Base-by-base conservation (phyloP, 2,888 invertebrate species). In the Meteorus colon region DNA sequence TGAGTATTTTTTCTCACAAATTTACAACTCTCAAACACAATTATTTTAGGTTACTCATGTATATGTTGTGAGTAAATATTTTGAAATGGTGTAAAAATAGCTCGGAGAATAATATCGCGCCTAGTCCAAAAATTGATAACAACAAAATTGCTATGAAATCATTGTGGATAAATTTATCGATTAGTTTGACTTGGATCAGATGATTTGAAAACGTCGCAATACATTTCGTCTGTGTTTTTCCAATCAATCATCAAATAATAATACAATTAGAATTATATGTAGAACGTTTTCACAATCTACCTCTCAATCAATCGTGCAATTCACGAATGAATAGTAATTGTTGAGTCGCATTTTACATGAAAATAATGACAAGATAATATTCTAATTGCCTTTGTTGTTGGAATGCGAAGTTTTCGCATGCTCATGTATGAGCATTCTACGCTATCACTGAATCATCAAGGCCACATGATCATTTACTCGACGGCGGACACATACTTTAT, bases 361-460 rank as follows among this genome's bases (percentile, higher is more conserved):
- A 55, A n/a, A n/a, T 0, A 55, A 8, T 55, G 55, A 55, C 55
- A 55, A 19, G 55, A 55, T 55, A 24, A 55, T 19, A 24, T n/a
- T 24, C 19, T 24, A 8, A 55, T 55, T 55, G 19, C 24, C 55
- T 24, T 55, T 55, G 55, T 55, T 55, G 10, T 19, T 24, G 55
- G 8, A 8, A 8, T 6, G 24, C 55, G 1, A 55, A 48, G 6
- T 5, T 41, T 66, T 66, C 41, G 16, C 66, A n/a, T 45, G 19
- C 24, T 45, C 24, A 24, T 66, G 45, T 24, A 24, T 41, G 12
- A 12, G 2, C 41, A 45, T 41, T 41, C 8, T 41, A 41, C n/a
- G 37, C 66, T 24, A 10, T 65, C 12, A 8, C 14, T 41, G n/a
- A 63, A 29, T 63, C 34, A 19, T 34, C 41, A 66, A 66, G 66